Conservation (phyloP, 2,113 vertebrate species). For the Phyllostomus discolor region DNA sequence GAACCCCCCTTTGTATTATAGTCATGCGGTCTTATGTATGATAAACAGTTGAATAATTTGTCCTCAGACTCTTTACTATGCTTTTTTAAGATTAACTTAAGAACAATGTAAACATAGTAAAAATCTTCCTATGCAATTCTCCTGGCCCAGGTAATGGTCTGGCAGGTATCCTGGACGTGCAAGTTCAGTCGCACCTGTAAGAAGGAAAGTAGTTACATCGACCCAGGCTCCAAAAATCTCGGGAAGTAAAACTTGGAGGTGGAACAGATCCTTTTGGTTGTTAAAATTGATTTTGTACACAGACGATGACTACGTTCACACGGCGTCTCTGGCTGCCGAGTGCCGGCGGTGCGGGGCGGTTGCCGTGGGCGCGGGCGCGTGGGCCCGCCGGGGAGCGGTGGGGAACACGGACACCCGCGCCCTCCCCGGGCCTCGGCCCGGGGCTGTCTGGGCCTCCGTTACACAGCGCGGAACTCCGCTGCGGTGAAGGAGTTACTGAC, state of each 20-base stretch:
- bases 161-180: slow-evolving; percentile 78
- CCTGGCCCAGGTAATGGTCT: slow-evolving; percentile 78
- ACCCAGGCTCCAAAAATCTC: slow-evolving; percentile 68
- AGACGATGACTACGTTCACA: not conserved
- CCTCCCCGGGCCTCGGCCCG: too few relatives aligned
- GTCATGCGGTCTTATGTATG: slow-evolving; percentile 99
- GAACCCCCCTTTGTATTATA: slow-evolving; percentile 99
- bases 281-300: slow-evolving; percentile 68
- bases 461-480: slow-evolving; percentile 35
- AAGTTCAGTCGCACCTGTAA: slow-evolving; percentile 72
- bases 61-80: slow-evolving; percentile 93
- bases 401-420: too few relatives aligned
- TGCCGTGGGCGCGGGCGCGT: not conserved
- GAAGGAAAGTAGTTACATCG: slow-evolving; percentile 65
- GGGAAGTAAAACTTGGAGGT: slow-evolving; percentile 79
- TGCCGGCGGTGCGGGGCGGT: not conserved
- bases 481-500: not conserved
- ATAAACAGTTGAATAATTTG: slow-evolving; percentile 99
- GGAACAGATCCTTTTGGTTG: slow-evolving; percentile 69
- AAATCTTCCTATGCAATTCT: slow-evolving; percentile 83
- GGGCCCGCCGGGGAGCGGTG: not conserved
- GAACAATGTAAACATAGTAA: slow-evolving; percentile 81
- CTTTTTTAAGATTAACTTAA: slow-evolving; percentile 84
- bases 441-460: not conserved
- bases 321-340: slow-evolving; percentile 40